Percentiles rank a stretch among this genome's conserved stretches.
Evolutionary conservation across 2,888 invertebrate species (phyloP).

Genomic region (Psococerastis gibbosa): DNA sequence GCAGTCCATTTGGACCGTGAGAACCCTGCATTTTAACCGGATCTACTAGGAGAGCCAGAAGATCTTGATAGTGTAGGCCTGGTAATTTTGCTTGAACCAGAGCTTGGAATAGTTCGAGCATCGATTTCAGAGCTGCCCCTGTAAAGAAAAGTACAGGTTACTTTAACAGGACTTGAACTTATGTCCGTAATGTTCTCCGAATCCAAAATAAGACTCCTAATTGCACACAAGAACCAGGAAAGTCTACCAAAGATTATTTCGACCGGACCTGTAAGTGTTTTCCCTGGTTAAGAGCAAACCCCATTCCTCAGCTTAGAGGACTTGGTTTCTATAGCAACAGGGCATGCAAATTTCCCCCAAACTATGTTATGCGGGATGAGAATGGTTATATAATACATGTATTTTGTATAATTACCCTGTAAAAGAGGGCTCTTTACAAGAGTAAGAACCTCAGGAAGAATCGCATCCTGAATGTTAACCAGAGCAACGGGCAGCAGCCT

Average conservation of each 20-base stretch:
- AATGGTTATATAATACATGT: background rate
- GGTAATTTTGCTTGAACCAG: conserved; percentile 65
- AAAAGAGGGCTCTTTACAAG: conserved; percentile 81
- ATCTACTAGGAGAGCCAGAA: conserved; percentile 56
- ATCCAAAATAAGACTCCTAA: too few species aligned
- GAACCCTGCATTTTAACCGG: conserved; percentile 37
- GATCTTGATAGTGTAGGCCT: conserved; percentile 59
- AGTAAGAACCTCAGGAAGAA: conserved; percentile 67
- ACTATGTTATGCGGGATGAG: conserved; percentile 11
- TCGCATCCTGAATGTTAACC: conserved; percentile 45
- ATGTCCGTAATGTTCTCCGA: too few species aligned
- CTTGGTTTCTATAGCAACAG: too few species aligned
- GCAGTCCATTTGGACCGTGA: conserved; percentile 12
- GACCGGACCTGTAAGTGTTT: too few species aligned
- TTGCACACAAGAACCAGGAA: too few species aligned
- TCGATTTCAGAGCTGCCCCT: conserved; percentile 79
- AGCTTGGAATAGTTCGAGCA: conserved; percentile 85
- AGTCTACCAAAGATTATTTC: too few species aligned
- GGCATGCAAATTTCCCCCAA: too few species aligned
- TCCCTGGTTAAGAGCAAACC: too few species aligned
- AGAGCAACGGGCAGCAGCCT: conserved; percentile 59
- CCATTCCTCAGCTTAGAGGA: too few species aligned
- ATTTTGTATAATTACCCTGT: conserved; percentile 53
- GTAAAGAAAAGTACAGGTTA: too few species aligned
- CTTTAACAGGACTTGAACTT: too few species aligned